Percentiles rank a stretch among this genome's conserved stretches.
Conservation (phyloP, 2,888 invertebrate genomes). For the Marronus borbonicus region DNA sequence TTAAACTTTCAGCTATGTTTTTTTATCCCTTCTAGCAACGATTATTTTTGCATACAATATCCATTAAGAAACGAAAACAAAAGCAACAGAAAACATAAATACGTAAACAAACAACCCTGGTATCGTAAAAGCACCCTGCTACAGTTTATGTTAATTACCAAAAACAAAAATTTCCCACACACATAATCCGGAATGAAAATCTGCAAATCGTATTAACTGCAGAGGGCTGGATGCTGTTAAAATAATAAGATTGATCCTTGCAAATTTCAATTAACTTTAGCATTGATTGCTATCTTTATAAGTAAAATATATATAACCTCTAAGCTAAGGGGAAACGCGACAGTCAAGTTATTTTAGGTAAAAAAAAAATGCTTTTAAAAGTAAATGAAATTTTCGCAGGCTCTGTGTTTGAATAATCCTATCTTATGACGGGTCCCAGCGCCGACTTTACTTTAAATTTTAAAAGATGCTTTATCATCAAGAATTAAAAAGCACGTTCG, state of each 20-base stretch:
- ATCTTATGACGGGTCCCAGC: constrained; percentile 30
- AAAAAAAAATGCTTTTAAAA: constrained; percentile 39
- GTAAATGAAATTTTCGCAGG: constrained; percentile 37
- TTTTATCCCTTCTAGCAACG: too few species aligned
- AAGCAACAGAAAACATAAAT: constrained; percentile 7
- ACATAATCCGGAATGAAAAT: constrained; percentile 16
- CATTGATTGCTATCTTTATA: constrained; percentile 46
- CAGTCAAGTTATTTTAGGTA: constrained; percentile 8
- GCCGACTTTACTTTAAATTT: constrained; percentile 15
- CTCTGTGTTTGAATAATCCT: constrained; percentile 37
- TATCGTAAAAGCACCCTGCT: background rate
- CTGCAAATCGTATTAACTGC: constrained; percentile 34
- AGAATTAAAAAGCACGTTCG: constrained; percentile 18
- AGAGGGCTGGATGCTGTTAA: constrained; percentile 14
- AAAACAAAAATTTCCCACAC: constrained; percentile 26
- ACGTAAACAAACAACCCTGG: constrained; percentile 7
- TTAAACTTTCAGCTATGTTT: too few species aligned
- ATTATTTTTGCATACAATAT: too few species aligned
- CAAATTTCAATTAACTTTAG: constrained; percentile 46
- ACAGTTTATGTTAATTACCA: constrained; percentile 27
- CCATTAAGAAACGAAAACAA: too few species aligned
- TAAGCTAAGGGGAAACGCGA: too few species aligned
- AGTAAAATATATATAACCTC: constrained; percentile 37
- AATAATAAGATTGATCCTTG: constrained; percentile 46
- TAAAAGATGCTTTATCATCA: constrained; percentile 24